Evolutionary conservation across 2,888 invertebrate species (phyloP).

Genomic region (Oxycera nigricornis): DNA sequence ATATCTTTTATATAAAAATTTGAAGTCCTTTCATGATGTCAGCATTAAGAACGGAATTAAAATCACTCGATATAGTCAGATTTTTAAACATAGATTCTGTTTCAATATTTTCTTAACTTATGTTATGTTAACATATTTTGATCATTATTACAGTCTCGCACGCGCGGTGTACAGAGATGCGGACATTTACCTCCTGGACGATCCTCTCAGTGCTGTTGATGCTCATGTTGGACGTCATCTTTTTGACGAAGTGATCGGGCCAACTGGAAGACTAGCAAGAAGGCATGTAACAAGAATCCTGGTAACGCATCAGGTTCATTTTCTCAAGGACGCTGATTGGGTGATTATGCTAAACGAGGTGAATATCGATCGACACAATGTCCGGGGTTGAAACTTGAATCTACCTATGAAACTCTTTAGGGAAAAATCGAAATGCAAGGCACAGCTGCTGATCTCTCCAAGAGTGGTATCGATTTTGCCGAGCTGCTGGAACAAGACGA

Average conservation of each 20-base stretch:
- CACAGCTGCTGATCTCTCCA: constrained; percentile 61
- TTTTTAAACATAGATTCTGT: too few relatives aligned
- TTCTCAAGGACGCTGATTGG: constrained; percentile 66
- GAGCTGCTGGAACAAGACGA: constrained; percentile 62
- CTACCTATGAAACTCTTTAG: constrained; percentile 51
- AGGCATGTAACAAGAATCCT: constrained; percentile 69
- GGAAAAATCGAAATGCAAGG: constrained; percentile 64
- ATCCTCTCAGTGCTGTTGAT: constrained; percentile 80
- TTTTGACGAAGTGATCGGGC: constrained; percentile 71
- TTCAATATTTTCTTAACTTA: too few relatives aligned
- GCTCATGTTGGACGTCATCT: constrained; percentile 73
- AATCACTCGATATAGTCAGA: too few relatives aligned
- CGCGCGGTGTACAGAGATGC: constrained; percentile 63
- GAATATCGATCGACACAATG: constrained; percentile 51
- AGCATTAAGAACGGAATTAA: too few relatives aligned
- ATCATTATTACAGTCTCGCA: constrained; percentile 46
- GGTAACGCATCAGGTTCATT: constrained; percentile 79
- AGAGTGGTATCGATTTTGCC: constrained; percentile 64
- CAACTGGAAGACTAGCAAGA: constrained; percentile 63
- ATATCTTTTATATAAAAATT: too few relatives aligned
- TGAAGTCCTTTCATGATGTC: too few relatives aligned
- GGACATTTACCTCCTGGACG: constrained; percentile 76
- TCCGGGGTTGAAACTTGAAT: neutral
- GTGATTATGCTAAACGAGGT: constrained; percentile 69
- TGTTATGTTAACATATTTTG: too few relatives aligned